Conservation (phyloP, 2,113 vertebrate species). For the Cercopithecus mona region DNA sequence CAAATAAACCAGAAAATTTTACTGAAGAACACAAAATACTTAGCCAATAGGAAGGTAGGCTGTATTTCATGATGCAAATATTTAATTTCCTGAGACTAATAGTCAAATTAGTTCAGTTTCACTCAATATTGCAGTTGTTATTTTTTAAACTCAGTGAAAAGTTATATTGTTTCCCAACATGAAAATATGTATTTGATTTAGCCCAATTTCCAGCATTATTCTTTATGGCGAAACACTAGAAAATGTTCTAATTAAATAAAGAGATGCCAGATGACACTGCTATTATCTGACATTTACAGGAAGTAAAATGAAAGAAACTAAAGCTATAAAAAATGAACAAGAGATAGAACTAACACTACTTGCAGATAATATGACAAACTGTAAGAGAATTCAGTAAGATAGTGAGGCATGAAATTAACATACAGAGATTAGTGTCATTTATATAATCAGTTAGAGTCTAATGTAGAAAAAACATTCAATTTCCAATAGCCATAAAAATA, state of each 20-base stretch:
- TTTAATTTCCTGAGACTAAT: not conserved
- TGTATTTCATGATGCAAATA: not conserved
- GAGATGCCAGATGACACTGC: not conserved
- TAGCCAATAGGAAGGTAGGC: not conserved
- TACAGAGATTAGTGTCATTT: not conserved
- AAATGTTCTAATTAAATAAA: not conserved
- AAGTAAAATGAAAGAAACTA: not conserved
- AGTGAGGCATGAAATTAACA: not conserved
- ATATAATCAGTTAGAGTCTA: not conserved
- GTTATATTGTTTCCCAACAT: not conserved
- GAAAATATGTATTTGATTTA: not conserved
- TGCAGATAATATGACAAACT: not conserved
- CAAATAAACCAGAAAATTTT: not conserved
- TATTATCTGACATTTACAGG: not conserved
- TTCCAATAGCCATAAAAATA: not conserved
- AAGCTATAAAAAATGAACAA: not conserved
- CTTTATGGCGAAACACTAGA: not conserved
- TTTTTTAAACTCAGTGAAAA: not conserved
- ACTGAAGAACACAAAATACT: not conserved
- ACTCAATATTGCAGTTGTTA: not conserved
- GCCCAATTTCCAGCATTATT: not conserved
- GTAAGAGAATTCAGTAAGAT: not conserved
- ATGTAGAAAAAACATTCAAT: not conserved
- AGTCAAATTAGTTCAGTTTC: not conserved
- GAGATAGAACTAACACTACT: not conserved